Percentiles rank a stretch among this genome's conserved stretches.
phyloP scores from a whole-genome alignment of 2,113 vertebrate genomes.

The Dendropsophus ebraccatus region DNA sequence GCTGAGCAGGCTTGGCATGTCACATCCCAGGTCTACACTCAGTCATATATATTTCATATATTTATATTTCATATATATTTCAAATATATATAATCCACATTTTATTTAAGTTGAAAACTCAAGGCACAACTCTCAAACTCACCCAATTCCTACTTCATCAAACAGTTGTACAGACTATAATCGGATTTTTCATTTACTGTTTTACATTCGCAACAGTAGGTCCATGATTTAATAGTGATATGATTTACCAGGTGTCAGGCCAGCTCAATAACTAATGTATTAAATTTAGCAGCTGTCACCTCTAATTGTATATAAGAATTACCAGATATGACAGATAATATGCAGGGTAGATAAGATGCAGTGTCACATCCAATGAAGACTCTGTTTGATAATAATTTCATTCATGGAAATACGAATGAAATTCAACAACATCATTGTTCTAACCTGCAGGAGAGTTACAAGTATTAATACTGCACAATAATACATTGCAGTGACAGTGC shows the following conservation, averaged over 20 bases:
- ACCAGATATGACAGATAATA: conserved; percentile 61
- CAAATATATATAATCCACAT: no score
- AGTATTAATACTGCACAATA: neutral
- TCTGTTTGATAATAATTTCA: conserved; percentile 59
- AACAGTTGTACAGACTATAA: neutral
- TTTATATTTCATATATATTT: no score
- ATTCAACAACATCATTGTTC: conserved; percentile 35
- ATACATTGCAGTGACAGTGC: neutral
- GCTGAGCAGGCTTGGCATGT: no score
- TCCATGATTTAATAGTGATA: conserved; percentile 61
- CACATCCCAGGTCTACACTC: no score
- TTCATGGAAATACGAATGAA: conserved; percentile 52
- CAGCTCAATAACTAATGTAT: conserved; percentile 62
- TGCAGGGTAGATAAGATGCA: conserved; percentile 54
- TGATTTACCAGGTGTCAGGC: conserved; percentile 62
- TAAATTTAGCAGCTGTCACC: conserved; percentile 63
- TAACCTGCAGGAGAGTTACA: neutral
- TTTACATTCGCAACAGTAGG: conserved; percentile 2
- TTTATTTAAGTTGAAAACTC: no score
- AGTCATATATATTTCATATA: no score
- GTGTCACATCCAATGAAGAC: conserved; percentile 59
- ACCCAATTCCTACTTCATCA: neutral
- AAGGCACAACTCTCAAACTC: no score
- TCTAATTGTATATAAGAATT: conserved; percentile 58
- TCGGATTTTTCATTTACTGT: conserved; percentile 34